These are phyloP conservation scores for Corydoras maculifer DNA, from an alignment of 2,113 vertebrate genomes.

Conservation along the genomic window DNA sequence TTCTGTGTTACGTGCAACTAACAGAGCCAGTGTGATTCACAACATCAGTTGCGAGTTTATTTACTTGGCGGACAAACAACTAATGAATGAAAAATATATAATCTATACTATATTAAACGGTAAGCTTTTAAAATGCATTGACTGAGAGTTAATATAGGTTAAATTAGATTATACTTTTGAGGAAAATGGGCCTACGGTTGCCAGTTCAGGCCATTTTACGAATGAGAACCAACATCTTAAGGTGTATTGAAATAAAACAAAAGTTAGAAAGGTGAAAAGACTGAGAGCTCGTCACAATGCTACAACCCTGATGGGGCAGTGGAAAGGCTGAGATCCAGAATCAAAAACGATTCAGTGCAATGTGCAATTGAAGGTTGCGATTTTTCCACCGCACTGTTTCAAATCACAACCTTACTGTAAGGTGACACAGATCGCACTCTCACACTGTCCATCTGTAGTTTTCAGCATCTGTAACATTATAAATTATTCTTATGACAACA, in stretches of 20 bases:
- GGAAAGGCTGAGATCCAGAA: constrained; percentile 42
- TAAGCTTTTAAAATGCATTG: constrained; percentile 18
- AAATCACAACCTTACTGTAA: constrained; percentile 42
- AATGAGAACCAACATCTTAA: constrained; percentile 37
- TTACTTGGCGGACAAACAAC: not conserved
- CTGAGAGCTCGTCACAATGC: constrained; percentile 42
- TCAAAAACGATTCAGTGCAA: constrained; percentile 34
- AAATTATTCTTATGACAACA: constrained; percentile 44
- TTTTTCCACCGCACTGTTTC: constrained; percentile 31
- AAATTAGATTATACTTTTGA: constrained; percentile 26
- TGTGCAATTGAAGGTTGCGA: constrained; percentile 37
- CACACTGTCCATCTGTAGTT: constrained; percentile 41
- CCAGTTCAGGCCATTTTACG: constrained; percentile 45
- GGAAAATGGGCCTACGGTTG: constrained; percentile 27
- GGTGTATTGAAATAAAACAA: constrained; percentile 38
- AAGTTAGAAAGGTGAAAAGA: constrained; percentile 42
- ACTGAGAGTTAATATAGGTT: constrained; percentile 11
- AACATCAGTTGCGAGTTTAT: not conserved
- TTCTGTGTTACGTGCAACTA: not conserved
- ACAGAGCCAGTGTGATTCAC: constrained; percentile 1
- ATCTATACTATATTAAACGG: not conserved
- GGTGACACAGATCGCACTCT: constrained; percentile 38
- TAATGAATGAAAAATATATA: not conserved
- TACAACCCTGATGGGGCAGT: constrained; percentile 44
- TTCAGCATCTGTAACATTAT: constrained; percentile 42